phyloP scores from a whole-genome alignment of 2,113 vertebrate genomes.

The Cinclus cinclus region DNA sequence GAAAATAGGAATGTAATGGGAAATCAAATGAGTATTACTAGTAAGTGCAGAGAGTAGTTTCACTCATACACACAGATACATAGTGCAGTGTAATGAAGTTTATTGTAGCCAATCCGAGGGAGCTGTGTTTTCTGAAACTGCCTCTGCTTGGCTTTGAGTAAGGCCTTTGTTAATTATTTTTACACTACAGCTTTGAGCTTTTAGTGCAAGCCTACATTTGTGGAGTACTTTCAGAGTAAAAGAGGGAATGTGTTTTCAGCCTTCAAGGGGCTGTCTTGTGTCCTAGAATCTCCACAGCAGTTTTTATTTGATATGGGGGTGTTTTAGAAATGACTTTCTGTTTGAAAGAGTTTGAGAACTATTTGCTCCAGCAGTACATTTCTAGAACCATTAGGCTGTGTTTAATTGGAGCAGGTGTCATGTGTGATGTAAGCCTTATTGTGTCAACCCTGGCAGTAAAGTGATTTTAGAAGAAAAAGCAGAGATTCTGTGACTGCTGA shows the following conservation, averaged over 20 bases:
- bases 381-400: neutral
- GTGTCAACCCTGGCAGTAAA: neutral
- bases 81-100: neutral
- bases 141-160: neutral
- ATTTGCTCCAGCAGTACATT: neutral
- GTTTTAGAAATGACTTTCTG: neutral
- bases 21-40: neutral
- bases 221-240: neutral
- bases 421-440: neutral
- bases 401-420: conserved; percentile 5
- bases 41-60: neutral
- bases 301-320: rapidly evolving
- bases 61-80: neutral
- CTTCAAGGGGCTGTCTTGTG: neutral
- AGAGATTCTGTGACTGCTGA: neutral
- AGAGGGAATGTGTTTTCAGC: neutral
- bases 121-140: neutral
- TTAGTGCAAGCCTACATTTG: neutral
- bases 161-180: neutral
- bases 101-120: neutral
- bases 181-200: neutral
- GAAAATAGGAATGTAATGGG: neutral
- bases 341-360: neutral
- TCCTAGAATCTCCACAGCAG: neutral
- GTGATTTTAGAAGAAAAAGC: neutral